Evolutionary conservation across 2,113 vertebrate species (phyloP), one percentile per base, ranked within the genome.

Genomic region (Castor canadensis): DNA sequence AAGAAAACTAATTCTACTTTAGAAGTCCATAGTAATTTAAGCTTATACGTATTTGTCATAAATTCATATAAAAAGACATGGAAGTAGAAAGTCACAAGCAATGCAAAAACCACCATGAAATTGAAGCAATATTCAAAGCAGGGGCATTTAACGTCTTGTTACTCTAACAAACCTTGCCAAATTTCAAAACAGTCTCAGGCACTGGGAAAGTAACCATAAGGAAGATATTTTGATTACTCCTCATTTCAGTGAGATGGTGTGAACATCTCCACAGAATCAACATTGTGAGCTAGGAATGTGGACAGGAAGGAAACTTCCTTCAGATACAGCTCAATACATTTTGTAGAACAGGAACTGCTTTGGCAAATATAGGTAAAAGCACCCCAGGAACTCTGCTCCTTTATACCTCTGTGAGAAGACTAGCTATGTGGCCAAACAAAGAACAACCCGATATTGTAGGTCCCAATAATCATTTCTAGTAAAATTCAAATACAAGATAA

Each of bases 401-500:
- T 91, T 96, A 47, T 26, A 94, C 67, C 62, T 30, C 54, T 69
- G 58, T 84, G 95, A 88, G 67, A 89, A 86, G 43, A 49, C 69
- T 13, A 38, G 32, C 54, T 95, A 30, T 72, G 62, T 81, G 72
- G 28, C 24, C 5, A 60, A 75, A 26, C 10, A 72, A 86, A 79
- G 9, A 81, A 77, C 32, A 89, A 28, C 60, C 45, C 8, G 43
- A 26, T 19, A 82, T 62, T 94, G 56, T 54, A 15, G 30, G 38
- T 92, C 86, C 93, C 85, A 80, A 80, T 77, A 88, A 96, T 52
- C 86, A 88, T 67, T 81, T 92, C 32, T 92, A 96, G 96, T 96
- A 96, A 96, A 89, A 67, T 28, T 54, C 43, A 81, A 60, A 88
- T 12, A 58, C 7, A 79, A 89, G 24, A 56, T 43, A 86, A 30